Base-by-base conservation (phyloP, 2,888 invertebrate species). In the Clistopyga incitator region DNA sequence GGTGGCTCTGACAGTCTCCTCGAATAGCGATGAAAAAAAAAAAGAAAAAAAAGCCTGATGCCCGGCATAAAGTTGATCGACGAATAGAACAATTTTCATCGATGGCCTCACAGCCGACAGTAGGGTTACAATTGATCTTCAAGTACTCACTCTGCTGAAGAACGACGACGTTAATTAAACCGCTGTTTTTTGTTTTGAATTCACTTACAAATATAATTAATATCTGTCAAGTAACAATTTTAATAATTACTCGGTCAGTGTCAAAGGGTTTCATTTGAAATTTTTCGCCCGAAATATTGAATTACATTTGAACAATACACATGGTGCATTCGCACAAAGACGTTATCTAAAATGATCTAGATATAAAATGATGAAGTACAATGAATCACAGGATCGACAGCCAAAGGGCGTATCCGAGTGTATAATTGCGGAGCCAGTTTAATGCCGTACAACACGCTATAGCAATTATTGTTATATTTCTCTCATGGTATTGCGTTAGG, bases 21-120 rank as follows among this genome's bases (percentile, higher is more conserved):
- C 20, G 25, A 72, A 59, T 18, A 3, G 38, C n/a, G 18, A 72
- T 25, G 38, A 70, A 70, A 54, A 70, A 71, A 34, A 52, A 2
- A n/a, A 13, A 23, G 42, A 71, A 34, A 52, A 2, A n/a, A 13
- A 23, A 25, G n/a, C 15, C 56, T 42, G 25, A 42, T 54, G 45
- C 59, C n/a, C 3, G 25, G 8, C 56, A 23, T 23, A 59, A 59
- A 59, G 34, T 68, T 25, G 50, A n/a, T 29, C 1, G 34, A 6
- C 25, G 11, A 42, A 38, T 38, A n/a, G 10, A 18, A 20, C 0
- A 20, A 42, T 42, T 64, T 20, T 38, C 34, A 64, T 18, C 11
- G 11, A 11, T 20, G 10, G 10, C 8, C 2, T 34, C 18, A 50
- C 18, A 50, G 50, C 50, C n/a, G 15, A 4, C 2, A 50, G 6